A percentile compares a stretch with the other conserved stretches of the same genome.
These are phyloP conservation scores for Zosterops hypoxanthus DNA, from an alignment of 2,113 vertebrate genomes.

Conservation along the genomic window DNA sequence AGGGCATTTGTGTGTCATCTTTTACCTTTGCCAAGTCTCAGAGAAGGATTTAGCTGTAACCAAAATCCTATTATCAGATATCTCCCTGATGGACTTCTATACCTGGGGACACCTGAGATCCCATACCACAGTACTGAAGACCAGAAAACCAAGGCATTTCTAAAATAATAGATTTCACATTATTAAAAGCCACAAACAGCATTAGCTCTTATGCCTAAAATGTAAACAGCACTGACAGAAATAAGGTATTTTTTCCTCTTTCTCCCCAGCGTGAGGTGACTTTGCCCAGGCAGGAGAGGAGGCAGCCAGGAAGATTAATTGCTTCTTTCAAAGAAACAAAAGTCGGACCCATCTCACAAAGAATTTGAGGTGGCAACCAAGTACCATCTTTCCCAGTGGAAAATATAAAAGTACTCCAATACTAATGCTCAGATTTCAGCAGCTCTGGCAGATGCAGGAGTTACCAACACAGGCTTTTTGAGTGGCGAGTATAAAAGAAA, in stretches of 20 bases:
- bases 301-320: neutral
- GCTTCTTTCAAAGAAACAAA: neutral
- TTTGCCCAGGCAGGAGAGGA: neutral
- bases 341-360: neutral
- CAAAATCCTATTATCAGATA: constrained; percentile 22
- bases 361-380: neutral
- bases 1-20: neutral
- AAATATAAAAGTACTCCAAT: neutral
- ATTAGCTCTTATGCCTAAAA: neutral
- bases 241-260: neutral
- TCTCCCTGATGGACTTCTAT: neutral
- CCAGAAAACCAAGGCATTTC: neutral
- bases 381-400: neutral
- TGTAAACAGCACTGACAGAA: neutral
- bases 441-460: neutral
- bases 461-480: neutral
- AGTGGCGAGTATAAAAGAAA: neutral
- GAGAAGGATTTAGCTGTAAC: neutral
- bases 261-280: neutral
- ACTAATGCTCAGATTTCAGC: neutral
- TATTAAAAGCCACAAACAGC: neutral
- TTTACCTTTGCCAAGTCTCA: constrained; percentile 1
- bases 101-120: neutral
- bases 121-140: rapidly evolving
- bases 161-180: neutral